These are phyloP conservation scores for Microplitis mediator DNA, from an alignment of 1,140 invertebrate genomes.

Conservation along the genomic window DNA sequence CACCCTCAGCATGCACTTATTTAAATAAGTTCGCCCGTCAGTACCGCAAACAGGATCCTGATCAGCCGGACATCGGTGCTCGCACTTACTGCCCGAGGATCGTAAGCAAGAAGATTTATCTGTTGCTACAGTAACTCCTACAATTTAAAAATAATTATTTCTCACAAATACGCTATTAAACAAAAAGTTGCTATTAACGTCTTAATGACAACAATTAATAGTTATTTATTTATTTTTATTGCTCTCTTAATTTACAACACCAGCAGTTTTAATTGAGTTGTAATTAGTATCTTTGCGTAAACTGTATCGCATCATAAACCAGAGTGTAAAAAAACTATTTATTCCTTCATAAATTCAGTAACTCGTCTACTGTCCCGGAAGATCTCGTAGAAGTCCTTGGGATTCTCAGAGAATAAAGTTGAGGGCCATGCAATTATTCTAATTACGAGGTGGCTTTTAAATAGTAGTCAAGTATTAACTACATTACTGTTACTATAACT, in stretches of 20 bases:
- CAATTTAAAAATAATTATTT: neutral
- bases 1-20: constrained; percentile 87
- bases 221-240: no score
- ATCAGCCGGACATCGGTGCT: constrained; percentile 77
- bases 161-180: no score
- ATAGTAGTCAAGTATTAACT: neutral
- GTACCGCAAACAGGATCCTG: constrained; percentile 89
- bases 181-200: no score
- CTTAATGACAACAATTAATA: no score
- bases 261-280: no score
- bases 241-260: no score
- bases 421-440: constrained; percentile 6
- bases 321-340: neutral
- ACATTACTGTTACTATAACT: neutral
- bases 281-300: no score
- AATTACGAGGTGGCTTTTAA: neutral
- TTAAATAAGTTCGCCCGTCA: constrained; percentile 87
- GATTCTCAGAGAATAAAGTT: no score
- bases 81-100: constrained; percentile 78
- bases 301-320: no score
- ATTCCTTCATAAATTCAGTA: constrained; percentile 9
- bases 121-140: constrained; percentile 66
- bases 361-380: neutral
- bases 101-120: constrained; percentile 70
- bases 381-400: neutral